Evolutionary conservation across 2,113 vertebrate genomes (phyloP).

Genomic region (Colaptes auratus): DNA sequence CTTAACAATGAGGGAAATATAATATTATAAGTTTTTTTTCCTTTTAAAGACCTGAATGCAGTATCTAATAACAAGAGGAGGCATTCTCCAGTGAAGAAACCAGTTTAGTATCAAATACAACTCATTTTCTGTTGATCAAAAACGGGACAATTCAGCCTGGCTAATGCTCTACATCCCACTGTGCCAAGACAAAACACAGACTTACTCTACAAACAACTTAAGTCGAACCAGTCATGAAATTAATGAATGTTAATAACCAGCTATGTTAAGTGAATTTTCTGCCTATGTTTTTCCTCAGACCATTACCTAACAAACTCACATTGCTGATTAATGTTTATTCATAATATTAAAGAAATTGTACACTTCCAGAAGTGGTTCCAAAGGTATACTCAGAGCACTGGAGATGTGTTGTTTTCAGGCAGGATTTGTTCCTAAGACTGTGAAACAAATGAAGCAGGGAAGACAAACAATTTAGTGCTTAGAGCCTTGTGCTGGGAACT

Average conservation of each 20-base stretch:
- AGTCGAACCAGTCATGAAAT: neutral
- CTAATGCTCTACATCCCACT: neutral
- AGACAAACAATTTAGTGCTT: neutral
- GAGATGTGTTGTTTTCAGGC: neutral
- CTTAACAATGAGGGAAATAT: neutral
- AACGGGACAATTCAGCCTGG: neutral
- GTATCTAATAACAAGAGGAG: neutral
- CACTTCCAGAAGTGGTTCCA: neutral
- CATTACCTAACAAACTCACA: neutral
- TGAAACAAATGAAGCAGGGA: neutral
- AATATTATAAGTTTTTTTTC: no score
- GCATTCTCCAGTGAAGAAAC: neutral
- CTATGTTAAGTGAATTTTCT: neutral
- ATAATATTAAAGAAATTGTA: neutral
- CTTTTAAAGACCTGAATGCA: neutral
- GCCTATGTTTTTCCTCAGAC: constrained; percentile 8
- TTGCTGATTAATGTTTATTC: neutral
- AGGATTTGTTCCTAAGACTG: neutral
- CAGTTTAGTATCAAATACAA: neutral
- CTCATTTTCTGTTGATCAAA: constrained; percentile 2
- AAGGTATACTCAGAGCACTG: neutral
- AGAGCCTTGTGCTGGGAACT: neutral
- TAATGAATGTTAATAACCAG: neutral
- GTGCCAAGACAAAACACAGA: constrained; percentile 20
- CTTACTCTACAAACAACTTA: neutral